Evolutionary conservation across 2,797 vertebrate genomes (phyloP).

Genomic region (Selene dorsalis): DNA sequence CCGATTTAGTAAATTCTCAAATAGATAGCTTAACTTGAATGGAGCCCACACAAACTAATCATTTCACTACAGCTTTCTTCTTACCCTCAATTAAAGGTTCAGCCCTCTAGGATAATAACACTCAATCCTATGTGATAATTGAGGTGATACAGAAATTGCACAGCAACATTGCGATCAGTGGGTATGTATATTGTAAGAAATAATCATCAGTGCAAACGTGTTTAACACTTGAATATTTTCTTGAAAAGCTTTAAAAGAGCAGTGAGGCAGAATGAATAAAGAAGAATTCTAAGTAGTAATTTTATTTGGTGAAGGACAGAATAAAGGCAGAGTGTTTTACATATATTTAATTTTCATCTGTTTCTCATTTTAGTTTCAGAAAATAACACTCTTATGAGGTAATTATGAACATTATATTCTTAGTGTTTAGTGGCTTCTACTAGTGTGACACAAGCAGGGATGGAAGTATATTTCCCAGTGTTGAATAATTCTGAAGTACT

Average conservation of each 20-base stretch:
- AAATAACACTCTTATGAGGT: background rate
- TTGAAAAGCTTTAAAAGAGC: background rate
- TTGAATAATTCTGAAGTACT: no score
- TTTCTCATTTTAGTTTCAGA: background rate
- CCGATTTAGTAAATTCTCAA: background rate
- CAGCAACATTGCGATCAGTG: slow-evolving; percentile 6
- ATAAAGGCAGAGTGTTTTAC: background rate
- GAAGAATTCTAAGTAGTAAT: background rate
- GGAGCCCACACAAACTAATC: background rate
- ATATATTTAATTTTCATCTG: background rate
- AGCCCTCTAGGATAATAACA: slow-evolving; percentile 23
- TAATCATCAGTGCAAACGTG: background rate
- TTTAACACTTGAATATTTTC: background rate
- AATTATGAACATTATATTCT: background rate
- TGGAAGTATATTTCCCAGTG: no score
- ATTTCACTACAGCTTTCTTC: slow-evolving; percentile 26
- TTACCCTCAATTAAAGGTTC: slow-evolving; percentile 24
- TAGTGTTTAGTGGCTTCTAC: no score
- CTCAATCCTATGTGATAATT: slow-evolving; percentile 26
- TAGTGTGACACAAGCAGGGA: no score
- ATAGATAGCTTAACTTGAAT: slow-evolving; percentile 3
- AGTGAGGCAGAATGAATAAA: background rate
- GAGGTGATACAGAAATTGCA: slow-evolving; percentile 18
- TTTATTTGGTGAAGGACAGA: background rate
- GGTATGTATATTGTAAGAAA: slow-evolving; percentile 15